Percentiles rank a stretch among this genome's conserved stretches.
Evolutionary conservation across 2,113 vertebrate genomes (phyloP).

Genomic region (Hippocampus abdominalis): DNA sequence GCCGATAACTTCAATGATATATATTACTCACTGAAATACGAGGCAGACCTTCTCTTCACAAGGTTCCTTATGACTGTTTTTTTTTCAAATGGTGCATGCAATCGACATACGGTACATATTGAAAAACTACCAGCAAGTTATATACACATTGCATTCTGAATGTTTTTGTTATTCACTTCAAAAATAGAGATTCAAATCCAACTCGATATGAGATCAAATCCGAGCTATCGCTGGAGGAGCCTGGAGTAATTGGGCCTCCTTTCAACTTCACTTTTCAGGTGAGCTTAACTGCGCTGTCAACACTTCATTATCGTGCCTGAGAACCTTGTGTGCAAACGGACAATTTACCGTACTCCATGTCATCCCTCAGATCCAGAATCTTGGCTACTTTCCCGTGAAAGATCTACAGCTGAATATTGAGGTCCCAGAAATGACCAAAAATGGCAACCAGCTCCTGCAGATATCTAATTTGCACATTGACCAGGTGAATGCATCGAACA

Average conservation of each 20-base stretch:
- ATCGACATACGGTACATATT: background rate
- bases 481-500: conserved; percentile 68
- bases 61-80: conserved; percentile 70
- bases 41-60: conserved; percentile 91
- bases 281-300: background rate
- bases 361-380: conserved; percentile 82
- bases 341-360: background rate
- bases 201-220: conserved; percentile 85
- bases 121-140: background rate
- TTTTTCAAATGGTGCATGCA: background rate
- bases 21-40: conserved; percentile 83
- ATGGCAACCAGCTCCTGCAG: conserved; percentile 81
- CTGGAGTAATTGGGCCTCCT: conserved; percentile 72
- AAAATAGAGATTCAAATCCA: conserved; percentile 78
- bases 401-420: conserved; percentile 81
- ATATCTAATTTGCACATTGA: conserved; percentile 74
- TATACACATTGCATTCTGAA: background rate
- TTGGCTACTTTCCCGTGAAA: conserved; percentile 84
- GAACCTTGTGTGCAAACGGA: background rate
- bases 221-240: conserved; percentile 73
- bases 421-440: conserved; percentile 80
- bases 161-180: conserved; percentile 12
- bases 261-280: conserved; percentile 86
- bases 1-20: conserved; percentile 83
- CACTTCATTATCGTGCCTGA: background rate